Percentiles rank a stretch among this genome's conserved stretches.
Evolutionary conservation across 2,888 invertebrate genomes (phyloP).

Genomic region (Hydroisotoma schaefferi): DNA sequence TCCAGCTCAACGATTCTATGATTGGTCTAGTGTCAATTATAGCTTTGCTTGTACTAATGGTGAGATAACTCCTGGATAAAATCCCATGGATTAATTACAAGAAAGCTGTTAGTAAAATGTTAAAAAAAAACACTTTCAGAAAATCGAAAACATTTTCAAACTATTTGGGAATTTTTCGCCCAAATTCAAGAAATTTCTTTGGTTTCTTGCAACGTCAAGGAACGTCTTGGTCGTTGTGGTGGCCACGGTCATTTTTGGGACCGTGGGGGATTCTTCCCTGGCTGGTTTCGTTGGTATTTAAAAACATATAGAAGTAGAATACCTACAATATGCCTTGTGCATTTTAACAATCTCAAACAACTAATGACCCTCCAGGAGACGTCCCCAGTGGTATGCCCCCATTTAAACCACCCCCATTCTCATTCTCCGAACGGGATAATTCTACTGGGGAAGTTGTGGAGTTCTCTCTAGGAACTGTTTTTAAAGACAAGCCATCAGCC

Average conservation of each 20-base stretch:
- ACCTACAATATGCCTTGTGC: not conserved
- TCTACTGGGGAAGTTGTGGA: constrained; percentile 60
- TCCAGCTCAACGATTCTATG: constrained; percentile 65
- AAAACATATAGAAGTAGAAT: not conserved
- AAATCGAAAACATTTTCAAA: constrained; percentile 20
- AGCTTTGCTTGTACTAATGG: constrained; percentile 69
- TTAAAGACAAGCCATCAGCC: constrained; percentile 74
- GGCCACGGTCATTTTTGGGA: constrained; percentile 59
- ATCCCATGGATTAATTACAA: constrained; percentile 35
- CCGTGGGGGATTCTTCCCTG: constrained; percentile 20
- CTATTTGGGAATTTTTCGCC: constrained; percentile 13
- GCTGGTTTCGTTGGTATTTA: constrained; percentile 25
- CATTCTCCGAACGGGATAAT: constrained; percentile 43
- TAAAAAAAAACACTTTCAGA: constrained; percentile 11
- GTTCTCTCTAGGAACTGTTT: constrained; percentile 65
- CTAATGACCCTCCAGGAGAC: constrained; percentile 50
- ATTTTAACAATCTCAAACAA: not conserved
- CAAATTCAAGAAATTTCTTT: constrained; percentile 59
- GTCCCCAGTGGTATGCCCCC: constrained; percentile 68
- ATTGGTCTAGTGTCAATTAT: constrained; percentile 71
- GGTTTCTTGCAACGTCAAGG: constrained; percentile 69
- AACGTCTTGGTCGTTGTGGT: constrained; percentile 73
- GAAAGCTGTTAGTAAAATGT: not conserved
- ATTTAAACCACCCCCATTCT: constrained; percentile 64
- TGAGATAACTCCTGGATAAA: constrained; percentile 58